phyloP scores from a whole-genome alignment of 2,797 vertebrate genomes.

The Novumbra hubbsi region DNA sequence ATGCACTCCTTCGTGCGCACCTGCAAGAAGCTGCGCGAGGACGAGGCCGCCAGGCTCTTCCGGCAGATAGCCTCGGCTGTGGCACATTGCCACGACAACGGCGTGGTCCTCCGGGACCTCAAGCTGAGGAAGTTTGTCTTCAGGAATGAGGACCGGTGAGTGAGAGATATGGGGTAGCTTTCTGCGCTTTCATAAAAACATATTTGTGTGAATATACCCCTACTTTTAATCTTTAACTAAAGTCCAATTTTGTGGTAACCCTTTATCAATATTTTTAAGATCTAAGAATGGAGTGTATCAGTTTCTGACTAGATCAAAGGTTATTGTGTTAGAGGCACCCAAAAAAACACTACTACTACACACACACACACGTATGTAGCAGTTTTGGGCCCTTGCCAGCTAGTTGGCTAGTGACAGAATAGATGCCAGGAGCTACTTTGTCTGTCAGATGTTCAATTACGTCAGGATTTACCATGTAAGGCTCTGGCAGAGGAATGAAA shows the following conservation, averaged over 20 bases:
- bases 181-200: not conserved
- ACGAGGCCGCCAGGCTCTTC: constrained; percentile 95
- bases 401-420: not conserved
- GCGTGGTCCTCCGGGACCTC: constrained; percentile 96
- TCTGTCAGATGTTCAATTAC: constrained; percentile 29
- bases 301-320: not conserved
- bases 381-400: not conserved
- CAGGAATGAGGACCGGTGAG: constrained; percentile 95
- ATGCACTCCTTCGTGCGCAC: constrained; percentile 99
- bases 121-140: constrained; percentile 99
- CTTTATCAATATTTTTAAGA: not conserved
- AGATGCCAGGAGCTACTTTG: constrained; percentile 14
- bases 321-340: not conserved
- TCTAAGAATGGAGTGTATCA: not conserved
- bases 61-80: constrained; percentile 97
- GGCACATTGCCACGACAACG: constrained; percentile 95
- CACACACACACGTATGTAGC: not conserved
- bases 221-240: not conserved
- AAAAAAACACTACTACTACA: not conserved
- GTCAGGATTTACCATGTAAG: constrained; percentile 18
- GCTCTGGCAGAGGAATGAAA: constrained; percentile 12
- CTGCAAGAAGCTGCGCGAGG: constrained; percentile 97
- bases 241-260: not conserved
- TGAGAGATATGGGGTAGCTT: no score
- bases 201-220: not conserved